These are phyloP conservation scores for Cybosia mesomella DNA, from an alignment of 2,888 invertebrate genomes.

Conservation along the genomic window DNA sequence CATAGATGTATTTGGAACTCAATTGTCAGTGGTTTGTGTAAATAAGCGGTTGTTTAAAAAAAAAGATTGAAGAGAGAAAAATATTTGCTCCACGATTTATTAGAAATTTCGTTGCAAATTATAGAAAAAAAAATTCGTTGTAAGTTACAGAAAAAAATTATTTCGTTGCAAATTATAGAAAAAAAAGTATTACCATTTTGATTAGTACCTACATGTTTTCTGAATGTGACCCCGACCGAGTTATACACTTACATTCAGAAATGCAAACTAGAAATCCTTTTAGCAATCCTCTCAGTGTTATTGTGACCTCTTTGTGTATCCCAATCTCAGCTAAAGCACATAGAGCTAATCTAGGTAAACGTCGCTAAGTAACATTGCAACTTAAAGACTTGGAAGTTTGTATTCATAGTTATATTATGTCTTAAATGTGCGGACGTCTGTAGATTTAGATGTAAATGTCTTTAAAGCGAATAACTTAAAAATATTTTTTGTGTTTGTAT, in stretches of 20 bases:
- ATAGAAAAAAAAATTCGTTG: no score
- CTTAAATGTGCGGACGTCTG: neutral
- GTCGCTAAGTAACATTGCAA: constrained; percentile 18
- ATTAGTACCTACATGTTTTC: neutral
- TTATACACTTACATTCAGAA: constrained; percentile 9
- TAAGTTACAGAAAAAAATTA: no score
- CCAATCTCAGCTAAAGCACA: constrained; percentile 31
- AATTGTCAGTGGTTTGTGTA: no score
- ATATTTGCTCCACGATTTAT: no score
- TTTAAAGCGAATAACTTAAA: neutral
- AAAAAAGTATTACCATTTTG: no score
- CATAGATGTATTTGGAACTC: no score
- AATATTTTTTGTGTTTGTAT: neutral
- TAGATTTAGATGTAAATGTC: neutral
- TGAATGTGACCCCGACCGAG: neutral
- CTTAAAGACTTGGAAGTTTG: constrained; percentile 13
- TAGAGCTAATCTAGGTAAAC: constrained; percentile 31
- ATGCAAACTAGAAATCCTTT: constrained; percentile 9
- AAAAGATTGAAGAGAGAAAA: no score
- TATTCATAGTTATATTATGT: neutral
- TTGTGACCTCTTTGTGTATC: constrained; percentile 19
- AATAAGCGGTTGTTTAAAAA: no score
- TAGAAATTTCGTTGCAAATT: no score
- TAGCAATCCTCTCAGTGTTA: constrained; percentile 15
- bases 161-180: no score